Conservation (phyloP, 2,888 invertebrate genomes). For the Trichogramma dendrolimi region DNA sequence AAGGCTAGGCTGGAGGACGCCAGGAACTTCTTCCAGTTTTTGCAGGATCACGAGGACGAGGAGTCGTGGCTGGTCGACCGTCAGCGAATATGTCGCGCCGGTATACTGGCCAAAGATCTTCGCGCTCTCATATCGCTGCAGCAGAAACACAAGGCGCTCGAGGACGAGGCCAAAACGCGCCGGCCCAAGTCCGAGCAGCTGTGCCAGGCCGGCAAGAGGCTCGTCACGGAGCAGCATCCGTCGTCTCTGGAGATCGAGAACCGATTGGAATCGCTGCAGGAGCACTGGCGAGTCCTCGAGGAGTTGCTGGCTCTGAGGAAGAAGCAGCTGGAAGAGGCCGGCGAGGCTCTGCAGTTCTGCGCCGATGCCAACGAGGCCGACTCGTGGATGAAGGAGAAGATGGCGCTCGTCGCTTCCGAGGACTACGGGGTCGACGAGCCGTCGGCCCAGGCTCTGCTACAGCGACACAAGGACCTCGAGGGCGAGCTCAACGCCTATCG, state of each 20-base stretch:
- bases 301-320: conserved; percentile 72
- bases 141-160: conserved; percentile 86
- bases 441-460: conserved; percentile 80
- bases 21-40: conserved; percentile 87
- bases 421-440: conserved; percentile 93
- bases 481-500: conserved; percentile 85
- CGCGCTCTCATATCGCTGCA: conserved; percentile 82
- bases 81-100: conserved; percentile 86
- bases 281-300: conserved; percentile 86
- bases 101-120: conserved; percentile 90
- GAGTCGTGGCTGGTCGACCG: conserved; percentile 96
- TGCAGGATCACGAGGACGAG: conserved; percentile 96
- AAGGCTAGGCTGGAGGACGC: conserved; percentile 86
- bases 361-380: conserved; percentile 97
- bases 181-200: conserved; percentile 69
- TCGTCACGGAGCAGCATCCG: conserved; percentile 79
- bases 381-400: conserved; percentile 95
- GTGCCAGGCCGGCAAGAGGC: conserved; percentile 66
- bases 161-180: conserved; percentile 82
- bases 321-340: conserved; percentile 78
- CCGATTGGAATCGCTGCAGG: conserved; percentile 71
- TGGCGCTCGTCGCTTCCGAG: conserved; percentile 80
- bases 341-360: conserved; percentile 93
- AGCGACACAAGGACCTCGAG: conserved; percentile 80
- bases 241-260: conserved; percentile 77